Evolutionary conservation across 2,113 vertebrate species (phyloP).

Genomic region (Tangachromis dhanisi): DNA sequence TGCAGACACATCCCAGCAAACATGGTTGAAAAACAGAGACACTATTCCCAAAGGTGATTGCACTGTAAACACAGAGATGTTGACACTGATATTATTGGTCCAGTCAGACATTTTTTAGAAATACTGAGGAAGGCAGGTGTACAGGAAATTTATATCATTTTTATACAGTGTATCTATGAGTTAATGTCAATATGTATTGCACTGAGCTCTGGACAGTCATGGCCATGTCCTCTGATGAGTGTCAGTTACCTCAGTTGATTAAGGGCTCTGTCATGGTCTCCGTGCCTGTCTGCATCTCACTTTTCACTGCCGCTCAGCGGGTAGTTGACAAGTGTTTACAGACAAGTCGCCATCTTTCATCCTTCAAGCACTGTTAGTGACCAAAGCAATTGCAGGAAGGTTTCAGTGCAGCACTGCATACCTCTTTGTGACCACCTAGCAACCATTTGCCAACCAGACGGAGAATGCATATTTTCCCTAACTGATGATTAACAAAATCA

Average conservation of each 20-base stretch:
- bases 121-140: neutral
- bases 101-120: neutral
- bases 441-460: neutral
- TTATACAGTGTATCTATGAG: neutral
- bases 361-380: neutral
- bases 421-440: neutral
- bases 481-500: neutral
- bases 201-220: neutral
- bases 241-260: neutral
- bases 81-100: neutral
- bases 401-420: neutral
- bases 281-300: too few species aligned
- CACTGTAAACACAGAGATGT: neutral
- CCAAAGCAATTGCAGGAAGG: neutral
- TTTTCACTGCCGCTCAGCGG: neutral
- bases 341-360: neutral
- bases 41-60: neutral
- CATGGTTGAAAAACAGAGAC: neutral
- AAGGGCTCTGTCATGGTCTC: neutral
- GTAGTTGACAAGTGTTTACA: neutral
- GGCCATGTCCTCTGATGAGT: neutral
- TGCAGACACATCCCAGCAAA: neutral
- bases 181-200: neutral
- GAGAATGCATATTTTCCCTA: neutral
- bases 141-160: rapidly evolving